phyloP scores from a whole-genome alignment of 92 coral and sea anemone species.

The Blastomussa wellsi region DNA sequence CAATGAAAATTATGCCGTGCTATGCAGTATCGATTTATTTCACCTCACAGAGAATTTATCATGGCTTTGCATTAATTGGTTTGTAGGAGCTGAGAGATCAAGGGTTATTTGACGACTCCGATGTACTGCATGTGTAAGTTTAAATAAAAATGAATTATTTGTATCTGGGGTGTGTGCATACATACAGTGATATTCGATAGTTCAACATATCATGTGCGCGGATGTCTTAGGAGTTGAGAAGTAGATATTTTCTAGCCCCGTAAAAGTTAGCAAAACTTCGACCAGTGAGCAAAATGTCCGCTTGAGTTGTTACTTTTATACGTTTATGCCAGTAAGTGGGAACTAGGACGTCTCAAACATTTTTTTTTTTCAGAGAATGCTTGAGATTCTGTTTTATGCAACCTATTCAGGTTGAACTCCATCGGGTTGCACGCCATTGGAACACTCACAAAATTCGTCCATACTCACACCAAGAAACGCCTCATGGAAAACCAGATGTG shows the following conservation, averaged over 20 bases:
- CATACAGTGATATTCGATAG: not conserved
- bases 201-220: not conserved
- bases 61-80: not conserved
- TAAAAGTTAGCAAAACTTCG: not conserved
- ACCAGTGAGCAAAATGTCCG: conserved; percentile 7
- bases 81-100: conserved; percentile 48
- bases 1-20: not conserved
- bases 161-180: not conserved
- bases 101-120: conserved; percentile 30
- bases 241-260: not conserved
- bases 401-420: conserved; percentile 31
- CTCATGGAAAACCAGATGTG: conserved; percentile 43
- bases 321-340: not conserved
- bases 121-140: conserved; percentile 44
- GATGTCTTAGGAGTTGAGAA: not conserved
- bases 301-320: not conserved
- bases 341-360: not conserved
- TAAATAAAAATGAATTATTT: not conserved
- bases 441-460: conserved; percentile 40
- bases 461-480: conserved; percentile 39
- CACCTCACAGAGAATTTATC: not conserved
- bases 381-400: conserved; percentile 31
- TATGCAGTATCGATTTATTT: not conserved
- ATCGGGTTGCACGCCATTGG: conserved; percentile 39
- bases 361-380: conserved; percentile 18